phyloP scores from a whole-genome alignment of 2,113 vertebrate species.

The Gymnogyps californianus region DNA sequence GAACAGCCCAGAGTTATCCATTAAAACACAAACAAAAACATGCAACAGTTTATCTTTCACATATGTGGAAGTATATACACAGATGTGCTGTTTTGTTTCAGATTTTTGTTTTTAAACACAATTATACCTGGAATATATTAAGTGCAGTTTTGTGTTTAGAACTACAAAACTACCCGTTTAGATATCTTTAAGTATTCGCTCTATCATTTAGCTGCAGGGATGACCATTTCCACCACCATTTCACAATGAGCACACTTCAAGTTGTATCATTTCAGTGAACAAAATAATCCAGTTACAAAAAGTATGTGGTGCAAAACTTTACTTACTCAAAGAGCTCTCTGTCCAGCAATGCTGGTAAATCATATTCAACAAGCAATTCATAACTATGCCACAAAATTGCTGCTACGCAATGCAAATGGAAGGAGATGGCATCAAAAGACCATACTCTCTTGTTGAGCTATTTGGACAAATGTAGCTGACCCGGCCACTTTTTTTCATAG shows the following conservation, averaged over 20 bases:
- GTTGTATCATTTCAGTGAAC: not conserved
- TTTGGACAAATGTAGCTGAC: conserved; percentile 77
- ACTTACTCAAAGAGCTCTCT: conserved; percentile 97
- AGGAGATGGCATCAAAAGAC: conserved; percentile 96
- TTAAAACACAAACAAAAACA: not conserved
- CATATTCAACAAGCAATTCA: conserved; percentile 93
- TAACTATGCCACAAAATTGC: conserved; percentile 98
- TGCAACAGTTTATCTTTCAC: not conserved
- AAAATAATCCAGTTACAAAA: not conserved
- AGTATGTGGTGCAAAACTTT: accelerated
- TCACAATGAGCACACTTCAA: not conserved
- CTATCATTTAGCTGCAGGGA: not conserved
- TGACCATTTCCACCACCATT: not conserved
- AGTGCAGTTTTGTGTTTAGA: not conserved
- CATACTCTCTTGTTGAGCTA: conserved; percentile 86
- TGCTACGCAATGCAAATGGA: conserved; percentile 97
- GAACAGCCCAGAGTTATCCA: not conserved
- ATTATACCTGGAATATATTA: not conserved
- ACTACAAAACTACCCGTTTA: not conserved
- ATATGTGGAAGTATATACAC: not conserved
- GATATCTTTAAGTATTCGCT: not conserved
- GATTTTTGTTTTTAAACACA: not conserved
- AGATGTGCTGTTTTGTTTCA: not conserved
- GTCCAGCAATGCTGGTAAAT: conserved; percentile 90
- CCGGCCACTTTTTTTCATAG: conserved; percentile 84